These are phyloP conservation scores for Caenorhabditis inopinata DNA, from an alignment of 1,140 invertebrate genomes.

Conservation along the genomic window DNA sequence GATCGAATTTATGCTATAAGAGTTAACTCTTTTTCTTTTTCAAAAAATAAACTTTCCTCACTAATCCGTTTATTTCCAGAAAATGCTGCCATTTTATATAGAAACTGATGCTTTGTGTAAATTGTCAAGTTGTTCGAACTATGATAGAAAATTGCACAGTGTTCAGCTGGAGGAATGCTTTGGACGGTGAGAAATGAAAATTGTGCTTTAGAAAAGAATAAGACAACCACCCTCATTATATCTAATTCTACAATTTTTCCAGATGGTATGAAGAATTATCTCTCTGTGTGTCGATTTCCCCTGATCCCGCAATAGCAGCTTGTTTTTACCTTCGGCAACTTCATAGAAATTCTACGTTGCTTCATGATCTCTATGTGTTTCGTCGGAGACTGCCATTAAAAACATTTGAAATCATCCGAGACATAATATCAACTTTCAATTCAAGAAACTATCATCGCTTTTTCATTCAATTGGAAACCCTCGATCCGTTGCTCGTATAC, in stretches of 20 bases:
- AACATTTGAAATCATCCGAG: neutral
- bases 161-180: constrained; percentile 36
- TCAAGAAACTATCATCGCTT: neutral
- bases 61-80: neutral
- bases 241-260: neutral
- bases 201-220: too few species aligned
- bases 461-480: neutral
- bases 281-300: neutral
- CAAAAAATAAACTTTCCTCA: too few species aligned
- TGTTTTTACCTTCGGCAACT: neutral
- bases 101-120: constrained; percentile 15
- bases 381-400: neutral
- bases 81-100: constrained; percentile 36
- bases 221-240: too few species aligned
- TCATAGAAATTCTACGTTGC: neutral
- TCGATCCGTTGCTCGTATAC: neutral
- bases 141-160: constrained; percentile 17
- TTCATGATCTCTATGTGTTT: neutral
- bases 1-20: too few species aligned
- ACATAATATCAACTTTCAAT: neutral
- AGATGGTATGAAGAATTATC: constrained; percentile 11
- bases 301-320: neutral
- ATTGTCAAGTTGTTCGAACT: neutral
- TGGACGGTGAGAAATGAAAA: neutral
- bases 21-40: too few species aligned